Base-by-base conservation (phyloP, 2,113 vertebrate genomes). In the Lichenostomus cassidix region DNA sequence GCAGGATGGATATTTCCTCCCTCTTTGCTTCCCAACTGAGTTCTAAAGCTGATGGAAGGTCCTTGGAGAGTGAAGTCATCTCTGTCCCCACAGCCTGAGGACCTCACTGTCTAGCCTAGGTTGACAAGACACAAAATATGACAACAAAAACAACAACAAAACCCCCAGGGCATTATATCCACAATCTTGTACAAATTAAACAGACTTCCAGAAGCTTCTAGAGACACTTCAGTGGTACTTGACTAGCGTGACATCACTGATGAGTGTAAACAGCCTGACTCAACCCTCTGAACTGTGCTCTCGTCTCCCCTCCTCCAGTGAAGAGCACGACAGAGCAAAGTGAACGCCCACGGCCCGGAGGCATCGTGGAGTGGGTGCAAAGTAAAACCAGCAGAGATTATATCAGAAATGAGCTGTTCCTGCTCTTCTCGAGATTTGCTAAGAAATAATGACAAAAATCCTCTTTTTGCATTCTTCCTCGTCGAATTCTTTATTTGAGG, bases 201-300 rank as follows among this genome's bases (percentile, higher is more conserved):
- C 5, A 78, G 56, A n/a, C 33, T 87, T 90, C 56, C 71, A 94
- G 96, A 95, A 93, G 17, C 60, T 95, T 96, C 96, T 70, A 37
- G 75, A 92, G 82, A 73, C 29, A 41, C 29, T 25, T 58, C 18
- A 17, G 52, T 29, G 70, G 55, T 47, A 41, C 52, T 63, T 88
- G 87, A 87, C 16, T 81, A 64, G 90, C 1, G 25, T 90, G 91
- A 56, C 21, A 63, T 86, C 82, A 83, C 21, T 41, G 1, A 7
- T 79, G 87, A 55, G 70, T 90, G 75, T 59, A 78, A 94, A 75
- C 71, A 94, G 83, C 60, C 85, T 77, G 68, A 94, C 58, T 83
- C 85, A 93, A 70, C 12, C 33, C 46, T 50, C 44, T 46, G 59
- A 76, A 50, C 59, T 12, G 33, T 3, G 7, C 35, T 88, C 82